Conservation (phyloP, 2,113 vertebrate genomes). For the Thermophis baileyi region DNA sequence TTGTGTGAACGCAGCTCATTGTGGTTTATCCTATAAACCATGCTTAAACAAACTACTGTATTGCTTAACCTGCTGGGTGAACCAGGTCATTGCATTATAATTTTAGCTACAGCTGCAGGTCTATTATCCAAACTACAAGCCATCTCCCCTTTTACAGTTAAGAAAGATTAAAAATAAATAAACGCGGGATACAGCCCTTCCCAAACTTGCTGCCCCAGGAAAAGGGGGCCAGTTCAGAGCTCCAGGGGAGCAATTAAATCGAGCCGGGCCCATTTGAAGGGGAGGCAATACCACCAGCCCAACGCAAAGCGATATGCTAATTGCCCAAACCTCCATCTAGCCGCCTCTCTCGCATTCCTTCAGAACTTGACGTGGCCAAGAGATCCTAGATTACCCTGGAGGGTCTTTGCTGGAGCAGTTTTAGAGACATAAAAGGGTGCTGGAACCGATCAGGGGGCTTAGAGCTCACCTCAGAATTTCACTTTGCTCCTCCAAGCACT, state of each 20-base stretch:
- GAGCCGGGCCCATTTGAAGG: slow-evolving; percentile 24
- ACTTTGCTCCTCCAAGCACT: neutral
- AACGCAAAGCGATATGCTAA: neutral
- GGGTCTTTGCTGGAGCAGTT: slow-evolving; percentile 19
- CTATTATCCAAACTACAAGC: neutral
- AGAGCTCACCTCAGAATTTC: neutral
- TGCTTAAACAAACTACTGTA: neutral
- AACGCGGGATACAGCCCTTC: neutral
- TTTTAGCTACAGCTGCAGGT: neutral
- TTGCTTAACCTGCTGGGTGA: neutral
- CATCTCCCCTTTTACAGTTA: neutral
- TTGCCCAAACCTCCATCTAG: neutral
- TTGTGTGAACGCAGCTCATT: neutral
- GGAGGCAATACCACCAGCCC: neutral
- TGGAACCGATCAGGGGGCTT: neutral
- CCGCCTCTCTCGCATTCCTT: neutral
- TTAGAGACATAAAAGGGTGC: neutral
- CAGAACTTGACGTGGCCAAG: neutral
- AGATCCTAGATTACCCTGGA: slow-evolving; percentile 20
- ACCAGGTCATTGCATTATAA: neutral
- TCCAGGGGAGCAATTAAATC: slow-evolving; percentile 31
- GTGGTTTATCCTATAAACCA: neutral
- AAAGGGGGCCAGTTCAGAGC: slow-evolving; percentile 9
- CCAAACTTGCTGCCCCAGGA: neutral
- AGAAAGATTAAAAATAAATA: neutral